A percentile compares a stretch with the other conserved stretches of the same genome.
Conservation (phyloP, 2,113 vertebrate species). For the Austrofundulus limnaeus region DNA sequence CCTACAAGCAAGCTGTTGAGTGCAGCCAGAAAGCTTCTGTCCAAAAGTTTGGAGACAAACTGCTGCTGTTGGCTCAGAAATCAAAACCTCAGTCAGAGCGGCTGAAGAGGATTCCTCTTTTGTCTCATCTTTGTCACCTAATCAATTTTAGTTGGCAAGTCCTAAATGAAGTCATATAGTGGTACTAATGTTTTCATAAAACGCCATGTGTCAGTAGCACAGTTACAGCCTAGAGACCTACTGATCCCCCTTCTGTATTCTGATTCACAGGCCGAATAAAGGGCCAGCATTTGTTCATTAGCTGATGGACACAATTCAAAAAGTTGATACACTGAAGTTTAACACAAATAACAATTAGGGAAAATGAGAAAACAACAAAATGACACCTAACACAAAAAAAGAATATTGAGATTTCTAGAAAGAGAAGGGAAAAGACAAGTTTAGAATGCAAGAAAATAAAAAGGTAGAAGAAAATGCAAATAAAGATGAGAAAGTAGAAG, state of each 20-base stretch:
- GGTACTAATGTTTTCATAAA: conserved; percentile 83
- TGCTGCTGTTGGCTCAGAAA: conserved; percentile 64
- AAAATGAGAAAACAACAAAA: conserved; percentile 10
- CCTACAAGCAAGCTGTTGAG: conserved; percentile 46
- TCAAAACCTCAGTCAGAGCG: conserved; percentile 56
- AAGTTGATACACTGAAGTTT: conserved; percentile 31
- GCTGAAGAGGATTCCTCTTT: conserved; percentile 67
- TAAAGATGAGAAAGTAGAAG: conserved; percentile 31
- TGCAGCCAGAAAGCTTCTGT: conserved; percentile 45
- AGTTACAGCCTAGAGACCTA: conserved; percentile 48
- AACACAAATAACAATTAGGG: conserved; percentile 23
- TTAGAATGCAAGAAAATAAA: not conserved
- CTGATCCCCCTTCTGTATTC: conserved; percentile 57
- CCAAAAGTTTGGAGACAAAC: conserved; percentile 54
- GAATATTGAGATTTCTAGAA: not conserved
- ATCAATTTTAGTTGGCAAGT: conserved; percentile 78
- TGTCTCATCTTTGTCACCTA: conserved; percentile 71
- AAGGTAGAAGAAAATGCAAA: not conserved
- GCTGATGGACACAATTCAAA: conserved; percentile 31
- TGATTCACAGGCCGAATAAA: conserved; percentile 58
- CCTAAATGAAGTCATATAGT: conserved; percentile 82
- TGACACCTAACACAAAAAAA: conserved; percentile 1
- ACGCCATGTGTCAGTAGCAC: conserved; percentile 75
- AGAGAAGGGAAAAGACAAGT: conserved; percentile 2
- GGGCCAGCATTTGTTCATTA: conserved; percentile 55